Evolutionary conservation across 2,113 vertebrate genomes (phyloP).

Genomic region (Gymnobelideus leadbeateri): DNA sequence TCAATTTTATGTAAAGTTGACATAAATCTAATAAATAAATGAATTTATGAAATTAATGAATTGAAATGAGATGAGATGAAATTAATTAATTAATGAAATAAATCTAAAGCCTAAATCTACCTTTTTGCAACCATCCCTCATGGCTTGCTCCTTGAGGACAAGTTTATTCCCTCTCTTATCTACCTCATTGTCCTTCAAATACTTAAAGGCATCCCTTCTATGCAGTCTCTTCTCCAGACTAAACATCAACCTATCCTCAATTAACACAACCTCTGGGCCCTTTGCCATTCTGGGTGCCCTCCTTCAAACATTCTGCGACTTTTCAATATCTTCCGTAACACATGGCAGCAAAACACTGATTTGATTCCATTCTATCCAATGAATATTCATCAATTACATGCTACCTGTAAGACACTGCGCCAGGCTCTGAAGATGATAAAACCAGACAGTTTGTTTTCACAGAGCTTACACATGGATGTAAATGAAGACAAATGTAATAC

Average conservation of each 20-base stretch:
- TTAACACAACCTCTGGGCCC: neutral
- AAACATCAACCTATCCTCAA: neutral
- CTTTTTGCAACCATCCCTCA: neutral
- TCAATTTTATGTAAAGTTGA: neutral
- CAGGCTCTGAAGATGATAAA: neutral
- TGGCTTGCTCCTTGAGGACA: too few relatives aligned
- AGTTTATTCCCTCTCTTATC: neutral
- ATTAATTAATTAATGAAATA: too few relatives aligned
- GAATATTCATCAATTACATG: neutral
- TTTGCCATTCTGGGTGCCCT: neutral
- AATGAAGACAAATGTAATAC: neutral
- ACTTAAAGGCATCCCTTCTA: neutral
- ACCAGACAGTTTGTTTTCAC: neutral
- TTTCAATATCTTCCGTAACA: neutral
- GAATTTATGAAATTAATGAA: too few relatives aligned
- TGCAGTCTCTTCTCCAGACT: neutral
- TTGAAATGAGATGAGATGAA: too few relatives aligned
- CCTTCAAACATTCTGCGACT: neutral
- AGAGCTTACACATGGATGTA: neutral
- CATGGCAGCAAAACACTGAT: neutral
- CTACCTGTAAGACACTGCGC: neutral
- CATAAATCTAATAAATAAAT: too few relatives aligned
- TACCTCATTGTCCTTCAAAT: neutral
- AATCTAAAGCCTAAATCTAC: neutral
- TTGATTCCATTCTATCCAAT: neutral